phyloP scores from a whole-genome alignment of 2,797 vertebrate species.

The Poecilia picta region DNA sequence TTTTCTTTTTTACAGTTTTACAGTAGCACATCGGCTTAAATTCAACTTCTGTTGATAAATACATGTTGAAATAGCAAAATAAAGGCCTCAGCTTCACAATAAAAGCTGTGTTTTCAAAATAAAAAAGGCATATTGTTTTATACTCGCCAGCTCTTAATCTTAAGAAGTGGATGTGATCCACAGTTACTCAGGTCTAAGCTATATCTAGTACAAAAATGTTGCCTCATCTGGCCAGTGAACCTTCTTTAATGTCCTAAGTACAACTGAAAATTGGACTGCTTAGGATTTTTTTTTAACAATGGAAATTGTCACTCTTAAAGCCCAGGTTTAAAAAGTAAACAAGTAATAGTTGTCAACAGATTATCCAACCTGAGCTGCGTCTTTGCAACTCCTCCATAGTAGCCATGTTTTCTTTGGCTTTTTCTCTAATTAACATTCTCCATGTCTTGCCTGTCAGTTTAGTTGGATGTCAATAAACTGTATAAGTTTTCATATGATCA shows the following conservation, averaged over 20 bases:
- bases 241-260: neutral
- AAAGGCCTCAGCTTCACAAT: neutral
- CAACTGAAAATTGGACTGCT: neutral
- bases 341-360: neutral
- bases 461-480: neutral
- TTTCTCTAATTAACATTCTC: neutral
- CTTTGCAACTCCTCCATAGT: neutral
- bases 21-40: neutral
- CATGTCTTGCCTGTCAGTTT: neutral
- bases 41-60: neutral
- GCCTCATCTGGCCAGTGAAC: neutral
- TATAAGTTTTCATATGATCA: neutral
- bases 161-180: neutral
- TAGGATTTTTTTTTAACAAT: neutral
- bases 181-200: neutral
- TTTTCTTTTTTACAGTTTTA: neutral
- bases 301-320: neutral
- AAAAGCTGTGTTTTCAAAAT: neutral
- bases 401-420: neutral
- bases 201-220: neutral
- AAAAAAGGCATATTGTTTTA: neutral
- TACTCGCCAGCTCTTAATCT: neutral
- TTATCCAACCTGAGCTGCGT: neutral
- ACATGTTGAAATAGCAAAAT: neutral
- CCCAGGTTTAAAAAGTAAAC: neutral